Percentiles rank a stretch among this genome's conserved stretches.
These are phyloP conservation scores for Buceros bicornis DNA, from an alignment of 2,797 vertebrate species.

Conservation along the genomic window DNA sequence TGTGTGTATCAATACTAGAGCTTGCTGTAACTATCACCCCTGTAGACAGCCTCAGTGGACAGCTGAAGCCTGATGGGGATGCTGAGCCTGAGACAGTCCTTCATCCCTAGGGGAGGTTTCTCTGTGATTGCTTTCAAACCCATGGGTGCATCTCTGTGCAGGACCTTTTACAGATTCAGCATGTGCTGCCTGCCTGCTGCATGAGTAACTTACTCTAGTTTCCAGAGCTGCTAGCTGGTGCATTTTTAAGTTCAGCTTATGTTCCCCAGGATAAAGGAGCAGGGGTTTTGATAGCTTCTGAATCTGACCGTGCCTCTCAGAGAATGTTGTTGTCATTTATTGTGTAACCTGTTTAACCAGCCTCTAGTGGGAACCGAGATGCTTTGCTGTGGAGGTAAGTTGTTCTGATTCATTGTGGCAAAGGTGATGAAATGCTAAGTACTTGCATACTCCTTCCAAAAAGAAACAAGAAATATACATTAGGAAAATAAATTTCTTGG, in stretches of 20 bases:
- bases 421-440: background rate
- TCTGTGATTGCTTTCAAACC: background rate
- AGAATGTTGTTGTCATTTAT: accelerated
- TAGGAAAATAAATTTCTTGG: background rate
- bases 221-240: background rate
- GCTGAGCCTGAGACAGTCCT: background rate
- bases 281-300: background rate
- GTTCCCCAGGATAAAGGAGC: background rate
- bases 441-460: background rate
- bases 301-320: background rate
- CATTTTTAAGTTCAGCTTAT: background rate
- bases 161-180: background rate
- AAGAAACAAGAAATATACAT: background rate
- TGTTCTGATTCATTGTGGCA: background rate
- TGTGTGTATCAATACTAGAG: background rate
- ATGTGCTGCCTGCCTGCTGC: background rate
- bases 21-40: background rate
- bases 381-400: background rate
- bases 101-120: background rate
- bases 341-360: background rate
- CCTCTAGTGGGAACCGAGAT: background rate
- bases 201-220: background rate
- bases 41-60: background rate
- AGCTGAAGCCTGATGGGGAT: background rate
- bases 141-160: background rate